Percentiles rank a stretch among this genome's conserved stretches.
These are phyloP conservation scores for Xiphorhynchus elegans DNA, from an alignment of 2,113 vertebrate species.

Conservation along the genomic window DNA sequence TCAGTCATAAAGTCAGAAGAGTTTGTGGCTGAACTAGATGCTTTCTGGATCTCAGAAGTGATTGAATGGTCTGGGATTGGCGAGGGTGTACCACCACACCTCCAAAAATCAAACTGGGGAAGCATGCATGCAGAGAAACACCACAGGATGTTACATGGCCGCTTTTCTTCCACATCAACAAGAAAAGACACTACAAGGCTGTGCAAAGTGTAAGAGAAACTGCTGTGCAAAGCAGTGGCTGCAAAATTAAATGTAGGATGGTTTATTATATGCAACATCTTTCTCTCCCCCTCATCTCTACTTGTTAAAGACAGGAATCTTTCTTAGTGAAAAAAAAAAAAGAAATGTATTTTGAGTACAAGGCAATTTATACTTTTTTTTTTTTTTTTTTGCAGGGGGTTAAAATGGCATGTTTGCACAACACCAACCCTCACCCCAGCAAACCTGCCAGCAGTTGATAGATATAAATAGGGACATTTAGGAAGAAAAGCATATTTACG, in stretches of 20 bases:
- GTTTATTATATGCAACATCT: not conserved
- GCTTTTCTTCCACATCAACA: not conserved
- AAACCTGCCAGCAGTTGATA: constrained; percentile 19
- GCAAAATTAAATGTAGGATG: not conserved
- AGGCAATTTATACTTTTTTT: not conserved
- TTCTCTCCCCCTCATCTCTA: not conserved
- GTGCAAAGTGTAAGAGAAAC: not conserved
- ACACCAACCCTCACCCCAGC: not conserved
- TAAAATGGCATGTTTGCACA: constrained; percentile 23
- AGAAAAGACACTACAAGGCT: not conserved
- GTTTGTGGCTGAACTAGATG: not conserved
- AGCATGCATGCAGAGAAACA: not conserved
- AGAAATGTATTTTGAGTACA: not conserved
- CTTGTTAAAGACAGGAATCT: not conserved
- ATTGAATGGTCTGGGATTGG: not conserved
- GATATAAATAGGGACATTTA: constrained; percentile 20
- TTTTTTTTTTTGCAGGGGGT: not conserved
- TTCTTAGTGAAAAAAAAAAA: not conserved
- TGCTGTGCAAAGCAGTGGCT: not conserved
- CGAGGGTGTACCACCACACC: not conserved
- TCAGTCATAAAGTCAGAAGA: not conserved
- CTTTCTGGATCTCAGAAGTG: not conserved
- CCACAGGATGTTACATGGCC: not conserved
- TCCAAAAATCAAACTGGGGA: not conserved
- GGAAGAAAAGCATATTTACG: constrained; percentile 29